Base-by-base conservation (phyloP, 2,113 vertebrate genomes). In the Trichomycterus rosablanca region DNA sequence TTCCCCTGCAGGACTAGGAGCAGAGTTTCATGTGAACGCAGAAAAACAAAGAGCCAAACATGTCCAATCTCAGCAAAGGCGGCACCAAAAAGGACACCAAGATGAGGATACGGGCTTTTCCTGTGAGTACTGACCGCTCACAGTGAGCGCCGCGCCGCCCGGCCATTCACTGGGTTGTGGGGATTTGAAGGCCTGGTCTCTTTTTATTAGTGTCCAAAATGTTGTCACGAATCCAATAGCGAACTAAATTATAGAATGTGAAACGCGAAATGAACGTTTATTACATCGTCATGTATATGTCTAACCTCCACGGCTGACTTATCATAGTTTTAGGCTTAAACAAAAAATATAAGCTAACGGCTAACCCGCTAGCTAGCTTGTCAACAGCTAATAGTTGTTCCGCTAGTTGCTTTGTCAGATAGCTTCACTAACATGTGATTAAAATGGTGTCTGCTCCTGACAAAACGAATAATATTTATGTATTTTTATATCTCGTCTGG, bases 81-180 rank as follows among this genome's bases (percentile, higher is more conserved):
- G 90, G 92, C 80, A 93, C 93, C 86, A 93, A 93, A 88, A 97
- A 95, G 89, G 94, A 97, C 89, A 97, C 93, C 89, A 97, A 97
- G 87, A 97, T 97, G 94, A 88, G 94, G 90, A 97, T 97, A 91
- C 89, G 93, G 84, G 94, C 94, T 80, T 97, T 97, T 91, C 93
- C 94, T 86, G 92, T 95, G 84, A 97, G 93, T 92, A 68, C 69
- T 63, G 58, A 4, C 78, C 79, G 80, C 74, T 48, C 42, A 73
- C 63, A 39, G 57, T 63, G 68, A 74, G 49, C 30, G 59, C 75
- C 1, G 8, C 34, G 60, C 35, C 80, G 20, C 63, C 12, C 48
- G 8, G 62, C 15, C 39, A 18, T 10, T 14, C 67, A 84, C 81
- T 68, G 71, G 82, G 43, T 66, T 30, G 73, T 84, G 84, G 22